Conservation (phyloP, 2,888 invertebrate species). For the Ellobium chinense region DNA sequence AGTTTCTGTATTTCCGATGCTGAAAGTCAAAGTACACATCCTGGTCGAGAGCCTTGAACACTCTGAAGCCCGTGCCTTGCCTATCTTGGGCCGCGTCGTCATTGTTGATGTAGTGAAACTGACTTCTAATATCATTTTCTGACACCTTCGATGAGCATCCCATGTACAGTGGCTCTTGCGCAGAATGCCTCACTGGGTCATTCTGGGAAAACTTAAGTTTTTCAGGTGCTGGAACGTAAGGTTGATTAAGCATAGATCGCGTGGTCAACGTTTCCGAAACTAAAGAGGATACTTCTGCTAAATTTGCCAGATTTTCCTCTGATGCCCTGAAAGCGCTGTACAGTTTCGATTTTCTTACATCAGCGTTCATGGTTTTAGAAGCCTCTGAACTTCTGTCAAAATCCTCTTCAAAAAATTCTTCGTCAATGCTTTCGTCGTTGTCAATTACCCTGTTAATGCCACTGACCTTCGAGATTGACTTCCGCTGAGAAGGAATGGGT, state of each 20-base stretch:
- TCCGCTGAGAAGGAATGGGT: not conserved
- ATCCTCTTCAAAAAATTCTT: not conserved
- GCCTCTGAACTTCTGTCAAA: not conserved
- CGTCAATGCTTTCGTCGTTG: not conserved
- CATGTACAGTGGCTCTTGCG: slow-evolving; percentile 43
- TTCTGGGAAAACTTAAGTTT: not conserved
- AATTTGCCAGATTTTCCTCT: not conserved
- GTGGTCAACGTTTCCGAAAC: slow-evolving; percentile 1
- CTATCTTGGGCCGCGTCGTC: not conserved
- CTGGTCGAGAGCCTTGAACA: slow-evolving; percentile 51
- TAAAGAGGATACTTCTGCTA: not conserved
- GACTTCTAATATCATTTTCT: slow-evolving; percentile 43
- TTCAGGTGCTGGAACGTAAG: not conserved
- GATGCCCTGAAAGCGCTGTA: slow-evolving; percentile 26
- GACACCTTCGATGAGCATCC: slow-evolving; percentile 48
- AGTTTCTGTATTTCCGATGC: slow-evolving; percentile 48
- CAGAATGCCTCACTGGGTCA: slow-evolving; percentile 13
- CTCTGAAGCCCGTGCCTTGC: slow-evolving; percentile 41
- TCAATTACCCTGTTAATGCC: not conserved
- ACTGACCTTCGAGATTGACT: not conserved
- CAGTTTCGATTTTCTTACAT: slow-evolving; percentile 5
- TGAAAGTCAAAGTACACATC: slow-evolving; percentile 54
- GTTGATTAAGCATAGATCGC: slow-evolving; percentile 14
- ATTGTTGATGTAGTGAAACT: slow-evolving; percentile 46
- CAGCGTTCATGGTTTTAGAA: not conserved